Evolutionary conservation across 1,140 invertebrate species (phyloP), one percentile per base, ranked within the genome.

Genomic region (Octopus sinensis): DNA sequence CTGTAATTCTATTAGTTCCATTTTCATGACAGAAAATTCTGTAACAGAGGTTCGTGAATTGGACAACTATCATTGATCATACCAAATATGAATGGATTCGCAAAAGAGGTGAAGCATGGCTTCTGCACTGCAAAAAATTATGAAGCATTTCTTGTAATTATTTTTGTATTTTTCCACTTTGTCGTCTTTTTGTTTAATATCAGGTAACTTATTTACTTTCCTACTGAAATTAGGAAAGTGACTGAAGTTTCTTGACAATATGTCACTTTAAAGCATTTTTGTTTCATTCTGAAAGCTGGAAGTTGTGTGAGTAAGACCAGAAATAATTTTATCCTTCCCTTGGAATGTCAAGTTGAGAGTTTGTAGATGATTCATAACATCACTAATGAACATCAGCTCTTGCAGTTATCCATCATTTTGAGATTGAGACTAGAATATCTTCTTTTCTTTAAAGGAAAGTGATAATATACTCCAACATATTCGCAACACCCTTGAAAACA

Each of bases 241-340:
- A 51, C 43, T n/a, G 75, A 76, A 76, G 23, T 76, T 51, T 76
- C 75, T 76, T 76, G 75, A 76, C 75, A 76, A 62, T 62, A 51
- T 76, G 23, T 51, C 43, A 13, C 75, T 76, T 76, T 76, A 23
- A n/a, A 76, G 4, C 12, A 68, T 12, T 68, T 68, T 68, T 76
- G 9, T 23, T 76, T 76, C 4, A 76, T 76, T 23, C n/a, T 76
- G 75, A 51, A 76, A 76, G 75, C 17, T 76, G 75, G 4, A 76
- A 51, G 23, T 76, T 23, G 56, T 62, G 7, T 76, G 75, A 51
- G 23, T 76, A 30, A 76, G 10, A 51, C 43, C 75, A 76, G 75
- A 76, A 76, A 76, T 4, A 76, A 76, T 76, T 30, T 76, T 76
- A 76, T 76, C 75, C 23, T 76, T 76, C 75, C 75, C 43, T 30